A percentile compares a stretch with the other conserved stretches of the same genome.
Evolutionary conservation across 37 sponge, comb jelly and placozoan genomes (phyloP).

Genomic region (Aphrocallistes beatrix): DNA sequence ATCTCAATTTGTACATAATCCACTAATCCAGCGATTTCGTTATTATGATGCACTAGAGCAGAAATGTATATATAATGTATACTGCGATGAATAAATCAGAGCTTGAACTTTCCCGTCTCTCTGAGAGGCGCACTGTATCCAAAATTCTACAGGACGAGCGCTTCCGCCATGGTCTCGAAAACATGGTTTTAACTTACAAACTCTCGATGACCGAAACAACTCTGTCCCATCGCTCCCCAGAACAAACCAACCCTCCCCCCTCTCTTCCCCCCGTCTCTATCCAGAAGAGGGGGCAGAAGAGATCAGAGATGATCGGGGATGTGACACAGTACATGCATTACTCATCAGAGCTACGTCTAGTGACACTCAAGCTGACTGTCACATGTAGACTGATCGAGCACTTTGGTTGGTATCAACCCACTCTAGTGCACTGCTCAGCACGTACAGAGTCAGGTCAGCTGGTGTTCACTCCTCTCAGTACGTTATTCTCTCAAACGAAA

Average conservation of each 20-base stretch:
- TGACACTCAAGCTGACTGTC: background rate
- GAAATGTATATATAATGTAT: background rate
- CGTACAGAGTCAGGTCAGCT: background rate
- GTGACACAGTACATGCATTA: background rate
- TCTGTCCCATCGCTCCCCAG: background rate
- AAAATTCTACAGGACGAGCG: background rate
- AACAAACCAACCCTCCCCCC: background rate
- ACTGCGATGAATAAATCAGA: background rate
- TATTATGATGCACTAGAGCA: too few relatives aligned
- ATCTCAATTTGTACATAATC: too few relatives aligned
- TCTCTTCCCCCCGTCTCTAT: background rate
- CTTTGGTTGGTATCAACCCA: slow-evolving; percentile 6
- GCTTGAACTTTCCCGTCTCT: background rate
- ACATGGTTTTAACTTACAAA: background rate
- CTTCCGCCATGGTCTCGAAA: background rate
- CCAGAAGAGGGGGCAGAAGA: background rate
- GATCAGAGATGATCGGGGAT: background rate
- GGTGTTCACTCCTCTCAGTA: background rate
- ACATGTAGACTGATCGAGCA: background rate
- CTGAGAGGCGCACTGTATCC: background rate
- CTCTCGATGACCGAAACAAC: background rate
- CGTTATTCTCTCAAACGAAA: background rate
- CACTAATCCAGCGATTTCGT: too few relatives aligned
- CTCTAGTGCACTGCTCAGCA: background rate
- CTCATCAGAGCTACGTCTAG: background rate